These are phyloP conservation scores for Noctua fimbriata DNA, from an alignment of 2,888 invertebrate genomes.

Conservation along the genomic window DNA sequence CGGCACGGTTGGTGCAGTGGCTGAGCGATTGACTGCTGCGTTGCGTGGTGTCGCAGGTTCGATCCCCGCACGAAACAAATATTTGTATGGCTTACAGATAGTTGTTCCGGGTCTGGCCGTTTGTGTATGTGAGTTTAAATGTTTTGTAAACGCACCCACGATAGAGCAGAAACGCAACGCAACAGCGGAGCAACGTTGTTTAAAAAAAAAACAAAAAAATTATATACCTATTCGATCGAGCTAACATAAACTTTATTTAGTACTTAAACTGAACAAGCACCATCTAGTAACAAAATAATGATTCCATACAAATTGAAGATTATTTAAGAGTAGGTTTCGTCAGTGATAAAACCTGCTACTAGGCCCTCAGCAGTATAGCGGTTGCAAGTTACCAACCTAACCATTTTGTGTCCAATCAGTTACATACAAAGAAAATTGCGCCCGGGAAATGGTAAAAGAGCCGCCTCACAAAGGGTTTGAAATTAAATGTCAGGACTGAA, in stretches of 20 bases:
- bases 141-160: no score
- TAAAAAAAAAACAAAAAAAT: no score
- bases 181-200: no score
- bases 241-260: not conserved
- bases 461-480: not conserved
- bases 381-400: not conserved
- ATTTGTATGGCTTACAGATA: no score
- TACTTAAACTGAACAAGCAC: not conserved
- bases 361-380: not conserved
- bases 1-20: no score
- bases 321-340: not conserved
- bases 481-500: constrained; percentile 19
- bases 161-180: no score
- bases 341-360: not conserved
- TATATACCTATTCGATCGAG: not conserved
- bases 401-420: not conserved
- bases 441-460: no score
- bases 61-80: no score
- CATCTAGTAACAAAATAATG: not conserved
- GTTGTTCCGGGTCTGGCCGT: no score
- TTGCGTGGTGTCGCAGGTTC: no score
- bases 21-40: no score
- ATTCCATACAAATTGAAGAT: not conserved
- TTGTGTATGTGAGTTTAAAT: no score
- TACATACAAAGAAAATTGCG: not conserved